phyloP scores from a whole-genome alignment of 2,113 vertebrate species.

The Tetraodon nigroviridis region DNA sequence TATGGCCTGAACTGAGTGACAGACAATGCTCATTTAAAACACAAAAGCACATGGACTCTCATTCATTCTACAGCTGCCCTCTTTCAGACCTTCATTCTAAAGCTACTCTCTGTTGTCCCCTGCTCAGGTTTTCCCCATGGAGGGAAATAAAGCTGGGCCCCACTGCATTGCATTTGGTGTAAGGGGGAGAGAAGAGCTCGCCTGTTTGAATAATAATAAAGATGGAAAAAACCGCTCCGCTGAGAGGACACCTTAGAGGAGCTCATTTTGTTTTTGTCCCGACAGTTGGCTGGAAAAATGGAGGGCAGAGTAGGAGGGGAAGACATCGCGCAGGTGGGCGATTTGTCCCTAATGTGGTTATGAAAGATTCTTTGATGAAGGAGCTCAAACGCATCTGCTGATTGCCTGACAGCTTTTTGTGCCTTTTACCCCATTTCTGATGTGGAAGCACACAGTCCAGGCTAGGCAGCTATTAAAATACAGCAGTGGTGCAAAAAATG shows the following conservation, averaged over 20 bases:
- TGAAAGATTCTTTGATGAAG: slow-evolving; percentile 77
- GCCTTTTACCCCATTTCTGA: slow-evolving; percentile 61
- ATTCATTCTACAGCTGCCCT: slow-evolving; percentile 97
- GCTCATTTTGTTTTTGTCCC: slow-evolving; percentile 82
- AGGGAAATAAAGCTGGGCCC: slow-evolving; percentile 83
- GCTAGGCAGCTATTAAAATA: no score
- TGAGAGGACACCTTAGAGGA: slow-evolving; percentile 86
- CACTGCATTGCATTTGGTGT: slow-evolving; percentile 80
- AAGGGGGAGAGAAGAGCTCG: slow-evolving; percentile 79
- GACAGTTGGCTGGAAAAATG: slow-evolving; percentile 82
- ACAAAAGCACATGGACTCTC: slow-evolving; percentile 91
- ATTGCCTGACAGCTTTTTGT: slow-evolving; percentile 76
- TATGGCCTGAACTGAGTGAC: slow-evolving; percentile 64
- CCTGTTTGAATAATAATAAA: slow-evolving; percentile 75
- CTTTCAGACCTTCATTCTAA: slow-evolving; percentile 86
- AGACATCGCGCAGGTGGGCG: slow-evolving; percentile 84
- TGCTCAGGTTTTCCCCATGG: slow-evolving; percentile 83
- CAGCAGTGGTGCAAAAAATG: no score
- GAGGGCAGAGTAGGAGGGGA: slow-evolving; percentile 80
- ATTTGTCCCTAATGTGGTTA: slow-evolving; percentile 76
- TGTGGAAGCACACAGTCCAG: slow-evolving; percentile 50
- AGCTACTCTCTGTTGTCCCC: slow-evolving; percentile 83
- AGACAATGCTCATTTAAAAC: slow-evolving; percentile 98
- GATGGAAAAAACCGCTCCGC: slow-evolving; percentile 69
- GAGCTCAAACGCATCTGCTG: slow-evolving; percentile 67